Evolutionary conservation across 2,797 vertebrate species (phyloP), one percentile per base, ranked within the genome.

Genomic region (Lindbergichthys nudifrons): DNA sequence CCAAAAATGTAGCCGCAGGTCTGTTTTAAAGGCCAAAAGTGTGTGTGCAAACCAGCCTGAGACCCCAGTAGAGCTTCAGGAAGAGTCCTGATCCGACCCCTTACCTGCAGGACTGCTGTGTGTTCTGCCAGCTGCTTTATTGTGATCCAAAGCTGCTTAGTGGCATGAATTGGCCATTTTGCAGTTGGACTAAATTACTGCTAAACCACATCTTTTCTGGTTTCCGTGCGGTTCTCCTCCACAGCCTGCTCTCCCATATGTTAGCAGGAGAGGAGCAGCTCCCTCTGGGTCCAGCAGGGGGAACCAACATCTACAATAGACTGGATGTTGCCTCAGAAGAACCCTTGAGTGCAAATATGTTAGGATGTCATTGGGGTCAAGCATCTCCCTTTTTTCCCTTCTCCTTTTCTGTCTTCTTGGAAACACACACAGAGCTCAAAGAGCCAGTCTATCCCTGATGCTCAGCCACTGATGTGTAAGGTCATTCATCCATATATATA

Each of bases 401-500:
- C 32, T 30, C 36, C 30, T 18, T 16, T 45, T 58, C 36, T 46
- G 45, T 67, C 41, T 56, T 62, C 39, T 19, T 62, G 54, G 18
- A 77, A 30, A 70, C 48, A 62, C 51, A 39, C 46, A 67, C 4
- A 18, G 7, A 67, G 58, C 63, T 81, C 68, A 62, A 68, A 82
- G 62, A 61, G 54, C 54, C 62, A 79, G 65, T 81, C 56, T 39
- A 71, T 82, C 54, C 65, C 60, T 65, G 77, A 78, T 10, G 42
- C 64, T 80, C 59, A 83, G 51, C 71, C 81, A 80, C 59, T 87
- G 71, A 73, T 62, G 71, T 60, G 59, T 77, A 69, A 79, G 62
- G 70, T 72, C 65, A 72, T 73, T 75, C 80, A 79, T 73, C 79
- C 72, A 66, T 73, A 30, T 59, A 63, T 74, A 65, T 80, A 52